Evolutionary conservation across 2,797 vertebrate genomes (phyloP).

Genomic region (Ceyx erithaca): DNA sequence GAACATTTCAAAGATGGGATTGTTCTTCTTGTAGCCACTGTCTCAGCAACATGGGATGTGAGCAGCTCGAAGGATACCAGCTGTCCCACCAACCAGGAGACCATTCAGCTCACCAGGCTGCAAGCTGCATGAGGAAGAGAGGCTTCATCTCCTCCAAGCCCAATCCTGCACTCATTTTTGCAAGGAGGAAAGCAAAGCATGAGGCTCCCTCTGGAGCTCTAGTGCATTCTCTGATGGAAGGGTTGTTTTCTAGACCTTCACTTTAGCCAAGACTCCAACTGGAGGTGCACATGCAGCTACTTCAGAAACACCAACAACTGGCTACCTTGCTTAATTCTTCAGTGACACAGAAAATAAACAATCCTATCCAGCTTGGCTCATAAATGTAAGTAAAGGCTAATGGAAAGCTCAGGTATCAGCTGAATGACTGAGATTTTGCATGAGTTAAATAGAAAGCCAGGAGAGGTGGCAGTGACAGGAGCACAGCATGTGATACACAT

Average conservation of each 20-base stretch:
- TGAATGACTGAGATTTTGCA: background rate
- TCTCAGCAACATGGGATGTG: background rate
- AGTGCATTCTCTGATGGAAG: background rate
- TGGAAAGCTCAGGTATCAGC: background rate
- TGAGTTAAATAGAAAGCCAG: background rate
- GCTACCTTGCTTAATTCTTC: background rate
- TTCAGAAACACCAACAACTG: background rate
- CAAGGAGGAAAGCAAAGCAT: background rate
- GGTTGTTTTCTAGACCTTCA: background rate
- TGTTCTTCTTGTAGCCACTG: background rate
- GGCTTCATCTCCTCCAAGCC: background rate
- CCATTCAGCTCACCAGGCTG: background rate
- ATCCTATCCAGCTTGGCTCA: background rate
- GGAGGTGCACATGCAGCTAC: background rate
- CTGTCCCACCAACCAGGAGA: background rate
- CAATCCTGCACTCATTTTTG: background rate
- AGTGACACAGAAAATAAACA: background rate
- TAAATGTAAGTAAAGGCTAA: background rate
- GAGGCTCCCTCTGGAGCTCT: background rate
- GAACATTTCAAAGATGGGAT: background rate
- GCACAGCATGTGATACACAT: fast-evolving
- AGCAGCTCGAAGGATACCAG: background rate
- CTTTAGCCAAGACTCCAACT: background rate
- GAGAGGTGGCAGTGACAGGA: background rate
- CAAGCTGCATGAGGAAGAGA: background rate